A percentile compares a stretch with the other conserved stretches of the same genome.
Conservation (phyloP, 2,797 vertebrate genomes). For the Babyrousa celebensis region DNA sequence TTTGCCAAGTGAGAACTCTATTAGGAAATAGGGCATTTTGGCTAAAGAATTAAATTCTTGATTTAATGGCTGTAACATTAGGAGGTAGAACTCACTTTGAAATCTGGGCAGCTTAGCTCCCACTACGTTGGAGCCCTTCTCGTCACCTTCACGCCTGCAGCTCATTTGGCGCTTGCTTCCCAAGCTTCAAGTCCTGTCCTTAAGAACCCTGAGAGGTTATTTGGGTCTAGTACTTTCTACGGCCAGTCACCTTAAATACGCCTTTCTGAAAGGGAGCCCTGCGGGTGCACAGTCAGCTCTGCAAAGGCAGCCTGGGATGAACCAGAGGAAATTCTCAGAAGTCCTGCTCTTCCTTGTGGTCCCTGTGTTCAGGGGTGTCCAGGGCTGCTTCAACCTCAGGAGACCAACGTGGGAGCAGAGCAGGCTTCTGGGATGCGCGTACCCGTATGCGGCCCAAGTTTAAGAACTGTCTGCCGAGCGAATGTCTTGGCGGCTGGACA, state of each 20-base stretch:
- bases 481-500: neutral
- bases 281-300: neutral
- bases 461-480: neutral
- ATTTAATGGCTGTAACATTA: slow-evolving; percentile 81
- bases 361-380: accelerated
- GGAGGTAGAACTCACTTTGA: slow-evolving; percentile 82
- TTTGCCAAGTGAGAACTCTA: slow-evolving; percentile 77
- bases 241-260: slow-evolving; percentile 3
- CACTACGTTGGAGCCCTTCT: neutral
- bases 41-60: slow-evolving; percentile 81
- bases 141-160: slow-evolving; percentile 65
- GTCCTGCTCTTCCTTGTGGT: neutral
- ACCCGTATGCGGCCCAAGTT: neutral
- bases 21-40: slow-evolving; percentile 78
- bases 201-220: slow-evolving; percentile 63
- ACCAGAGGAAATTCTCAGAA: neutral
- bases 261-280: slow-evolving; percentile 41
- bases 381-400: neutral
- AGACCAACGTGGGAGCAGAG: neutral
- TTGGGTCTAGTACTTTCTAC: slow-evolving; percentile 33
- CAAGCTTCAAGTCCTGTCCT: slow-evolving; percentile 71
- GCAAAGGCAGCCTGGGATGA: neutral
- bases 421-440: neutral
- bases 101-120: slow-evolving; percentile 51
- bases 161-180: slow-evolving; percentile 3